These are phyloP conservation scores for Borostomias antarcticus DNA, from an alignment of 2,797 vertebrate genomes.

Conservation along the genomic window DNA sequence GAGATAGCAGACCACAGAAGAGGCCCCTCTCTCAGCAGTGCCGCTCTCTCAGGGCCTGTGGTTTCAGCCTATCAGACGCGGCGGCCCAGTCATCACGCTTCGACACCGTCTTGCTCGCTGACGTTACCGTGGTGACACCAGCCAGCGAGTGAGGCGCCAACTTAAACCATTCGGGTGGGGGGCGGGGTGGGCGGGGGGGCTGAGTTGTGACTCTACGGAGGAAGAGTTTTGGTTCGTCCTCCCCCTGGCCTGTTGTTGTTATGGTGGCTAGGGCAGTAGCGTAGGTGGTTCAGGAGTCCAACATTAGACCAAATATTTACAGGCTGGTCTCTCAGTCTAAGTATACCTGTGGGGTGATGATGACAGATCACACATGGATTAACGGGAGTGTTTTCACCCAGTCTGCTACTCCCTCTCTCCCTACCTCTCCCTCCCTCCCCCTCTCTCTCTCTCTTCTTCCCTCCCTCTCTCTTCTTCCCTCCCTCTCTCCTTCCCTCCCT, in stretches of 20 bases:
- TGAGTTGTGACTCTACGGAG: constrained; percentile 9
- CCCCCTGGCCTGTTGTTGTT: neutral
- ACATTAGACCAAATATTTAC: constrained; percentile 11
- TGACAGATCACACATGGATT: constrained; percentile 2
- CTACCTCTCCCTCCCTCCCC: constrained; percentile 28
- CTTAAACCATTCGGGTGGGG: constrained; percentile 8
- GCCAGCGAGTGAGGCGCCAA: constrained; percentile 27
- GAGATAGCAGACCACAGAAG: constrained; percentile 76
- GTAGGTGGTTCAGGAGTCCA: constrained; percentile 2
- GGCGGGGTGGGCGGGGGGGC: constrained; percentile 15
- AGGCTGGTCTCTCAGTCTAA: neutral
- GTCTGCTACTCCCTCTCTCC: neutral
- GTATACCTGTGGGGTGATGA: neutral
- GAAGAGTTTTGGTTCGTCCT: constrained; percentile 13
- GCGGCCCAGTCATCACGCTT: constrained; percentile 40
- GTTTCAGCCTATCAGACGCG: constrained; percentile 65
- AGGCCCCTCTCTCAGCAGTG: constrained; percentile 57
- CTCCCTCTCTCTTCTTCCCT: neutral
- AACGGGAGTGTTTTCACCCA: neutral
- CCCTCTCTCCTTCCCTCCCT: too few relatives aligned
- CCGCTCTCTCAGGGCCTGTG: constrained; percentile 45
- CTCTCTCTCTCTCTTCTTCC: neutral
- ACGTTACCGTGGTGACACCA: constrained; percentile 56
- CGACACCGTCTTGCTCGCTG: constrained; percentile 47
- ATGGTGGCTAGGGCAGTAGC: neutral